These are phyloP conservation scores for Acropternis orthonyx DNA, from an alignment of 2,797 vertebrate genomes.

Conservation along the genomic window DNA sequence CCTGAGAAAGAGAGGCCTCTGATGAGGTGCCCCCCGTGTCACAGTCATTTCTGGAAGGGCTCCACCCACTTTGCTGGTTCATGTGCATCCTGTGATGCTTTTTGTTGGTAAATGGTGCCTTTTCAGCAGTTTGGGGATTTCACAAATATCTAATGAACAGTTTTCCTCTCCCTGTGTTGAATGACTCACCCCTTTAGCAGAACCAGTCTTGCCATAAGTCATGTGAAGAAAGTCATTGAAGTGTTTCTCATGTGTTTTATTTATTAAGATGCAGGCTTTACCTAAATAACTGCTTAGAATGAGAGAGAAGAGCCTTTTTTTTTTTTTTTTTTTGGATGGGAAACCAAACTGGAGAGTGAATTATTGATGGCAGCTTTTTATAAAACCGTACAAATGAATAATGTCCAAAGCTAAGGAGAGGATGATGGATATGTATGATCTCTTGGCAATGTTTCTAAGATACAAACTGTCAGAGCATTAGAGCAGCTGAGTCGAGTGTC, in stretches of 20 bases:
- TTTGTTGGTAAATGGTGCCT: constrained; percentile 61
- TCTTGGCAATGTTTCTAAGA: background rate
- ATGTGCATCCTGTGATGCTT: constrained; percentile 64
- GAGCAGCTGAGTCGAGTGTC: background rate
- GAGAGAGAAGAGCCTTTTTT: background rate
- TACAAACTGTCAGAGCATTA: background rate
- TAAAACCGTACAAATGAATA: background rate
- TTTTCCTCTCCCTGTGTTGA: constrained; percentile 53
- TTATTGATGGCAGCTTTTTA: background rate
- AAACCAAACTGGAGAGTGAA: background rate
- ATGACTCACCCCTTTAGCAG: constrained; percentile 59
- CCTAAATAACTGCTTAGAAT: background rate
- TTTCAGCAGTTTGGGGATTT: constrained; percentile 59
- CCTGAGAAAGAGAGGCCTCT: constrained; percentile 42
- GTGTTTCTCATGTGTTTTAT: background rate
- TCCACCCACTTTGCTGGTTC: constrained; percentile 41
- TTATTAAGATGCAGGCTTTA: background rate
- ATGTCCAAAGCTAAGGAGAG: background rate
- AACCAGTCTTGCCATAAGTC: constrained; percentile 25
- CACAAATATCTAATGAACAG: constrained; percentile 43
- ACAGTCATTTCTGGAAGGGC: constrained; percentile 58
- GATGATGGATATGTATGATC: background rate
- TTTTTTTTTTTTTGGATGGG: background rate
- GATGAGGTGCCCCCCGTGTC: background rate
- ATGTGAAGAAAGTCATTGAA: background rate